Evolutionary conservation across 2,797 vertebrate species (phyloP).

Genomic region (Aphelocoma californica): DNA sequence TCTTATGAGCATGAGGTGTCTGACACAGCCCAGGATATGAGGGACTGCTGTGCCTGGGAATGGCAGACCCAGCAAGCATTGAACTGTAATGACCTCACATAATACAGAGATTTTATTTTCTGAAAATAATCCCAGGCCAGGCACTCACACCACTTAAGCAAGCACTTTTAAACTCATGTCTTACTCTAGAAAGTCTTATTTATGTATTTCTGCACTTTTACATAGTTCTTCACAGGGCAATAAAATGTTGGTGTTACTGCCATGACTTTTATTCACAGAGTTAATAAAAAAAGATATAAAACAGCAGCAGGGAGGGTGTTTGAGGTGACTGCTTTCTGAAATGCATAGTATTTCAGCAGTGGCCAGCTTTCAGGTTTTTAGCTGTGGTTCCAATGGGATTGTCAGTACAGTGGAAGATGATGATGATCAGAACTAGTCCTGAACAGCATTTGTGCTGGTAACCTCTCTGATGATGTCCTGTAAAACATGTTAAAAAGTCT

Average conservation of each 20-base stretch:
- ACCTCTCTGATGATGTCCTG: background rate
- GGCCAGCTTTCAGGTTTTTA: background rate
- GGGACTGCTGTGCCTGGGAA: background rate
- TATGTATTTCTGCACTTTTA: background rate
- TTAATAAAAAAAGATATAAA: background rate
- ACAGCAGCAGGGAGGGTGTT: background rate
- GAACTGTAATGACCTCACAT: background rate
- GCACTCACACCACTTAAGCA: background rate
- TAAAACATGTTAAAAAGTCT: background rate
- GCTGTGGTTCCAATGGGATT: background rate
- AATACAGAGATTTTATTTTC: background rate
- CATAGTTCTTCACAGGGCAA: background rate
- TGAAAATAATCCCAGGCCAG: background rate
- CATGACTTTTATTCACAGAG: background rate
- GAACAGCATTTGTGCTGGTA: background rate
- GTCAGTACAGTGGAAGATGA: background rate
- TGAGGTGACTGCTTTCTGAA: background rate
- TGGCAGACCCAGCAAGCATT: background rate
- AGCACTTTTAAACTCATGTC: background rate
- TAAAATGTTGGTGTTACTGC: background rate
- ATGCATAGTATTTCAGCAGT: background rate
- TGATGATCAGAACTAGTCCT: background rate
- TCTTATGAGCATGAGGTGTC: fast-evolving
- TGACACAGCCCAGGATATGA: background rate
- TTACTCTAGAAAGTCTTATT: background rate